Base-by-base conservation (phyloP, 1,140 invertebrate genomes). In the Drosophila arawakana region DNA sequence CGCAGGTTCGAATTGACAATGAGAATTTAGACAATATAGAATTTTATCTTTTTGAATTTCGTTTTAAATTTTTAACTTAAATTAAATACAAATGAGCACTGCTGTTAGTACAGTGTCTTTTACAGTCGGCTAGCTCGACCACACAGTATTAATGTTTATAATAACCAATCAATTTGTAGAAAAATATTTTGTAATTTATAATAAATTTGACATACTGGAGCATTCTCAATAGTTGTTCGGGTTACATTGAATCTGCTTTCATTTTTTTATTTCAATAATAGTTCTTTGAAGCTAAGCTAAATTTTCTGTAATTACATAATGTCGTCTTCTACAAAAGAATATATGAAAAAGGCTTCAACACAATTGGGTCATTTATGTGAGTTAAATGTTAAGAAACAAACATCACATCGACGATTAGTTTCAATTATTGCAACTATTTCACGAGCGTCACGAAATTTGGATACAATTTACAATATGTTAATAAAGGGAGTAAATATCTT, bases 391-490 rank as follows among this genome's bases (percentile, higher is more conserved):
- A 95, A 97, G 89, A 97, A 95, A n/a, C 95, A 94, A 77, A 95
- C 96, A 0, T 94, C 95, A 1, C 96, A 95, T 80, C 94, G 96
- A 0, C 94, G 99, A 52, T 95, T 98, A 13, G 98, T 98, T 1
- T 98, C 98, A 25, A 98, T 99, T 76, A 98, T 99, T 86, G 99
- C 98, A 91, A 99, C 98, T 1, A 99, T 99, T 90, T 98, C 98
- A n/a, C 97, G 97, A 0, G 97, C 96, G 4, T 99, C 97, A 7
- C 94, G 95, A 11, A 95, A 96, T 57, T 95, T 96, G 0, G 95
- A 95, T n/a, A 97, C 95, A 78, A 93, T 99, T 30, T 96, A 98
- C 88, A 95, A 98, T 81, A 98, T 99, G 98, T 98, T 99, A 91
- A 95, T 97, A 77, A 97, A 96, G 7, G 99, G 98, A 7, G 99